Evolutionary conservation across 2,888 invertebrate genomes (phyloP).

Genomic region (Sarcophaga variegata): DNA sequence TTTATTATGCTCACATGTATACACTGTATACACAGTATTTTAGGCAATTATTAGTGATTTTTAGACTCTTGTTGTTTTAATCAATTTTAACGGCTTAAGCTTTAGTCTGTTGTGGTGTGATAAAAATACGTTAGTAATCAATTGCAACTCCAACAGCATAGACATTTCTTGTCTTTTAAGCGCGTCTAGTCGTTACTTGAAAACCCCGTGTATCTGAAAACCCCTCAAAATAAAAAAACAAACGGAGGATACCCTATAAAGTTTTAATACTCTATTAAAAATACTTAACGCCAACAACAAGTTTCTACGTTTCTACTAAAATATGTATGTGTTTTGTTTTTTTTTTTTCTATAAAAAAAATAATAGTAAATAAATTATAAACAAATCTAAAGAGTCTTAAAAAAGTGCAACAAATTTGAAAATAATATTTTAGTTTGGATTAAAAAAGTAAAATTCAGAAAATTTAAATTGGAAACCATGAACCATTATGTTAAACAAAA

Average conservation of each 20-base stretch:
- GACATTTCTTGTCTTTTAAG: conserved; percentile 74
- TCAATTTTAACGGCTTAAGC: conserved; percentile 70
- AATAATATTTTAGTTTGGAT: too few species aligned
- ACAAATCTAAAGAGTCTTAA: background rate
- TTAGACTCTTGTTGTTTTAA: conserved; percentile 42
- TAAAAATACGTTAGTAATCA: conserved; percentile 82
- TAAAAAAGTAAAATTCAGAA: conserved; percentile 24
- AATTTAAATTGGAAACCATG: conserved; percentile 42
- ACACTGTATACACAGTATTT: conserved; percentile 7
- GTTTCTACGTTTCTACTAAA: conserved; percentile 62
- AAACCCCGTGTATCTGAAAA: conserved; percentile 61
- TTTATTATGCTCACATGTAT: background rate
- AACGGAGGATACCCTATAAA: conserved; percentile 69
- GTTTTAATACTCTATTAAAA: conserved; percentile 47
- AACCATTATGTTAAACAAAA: conserved; percentile 20
- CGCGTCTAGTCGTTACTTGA: conserved; percentile 72
- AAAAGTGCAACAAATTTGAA: too few species aligned
- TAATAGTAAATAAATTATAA: conserved; percentile 20
- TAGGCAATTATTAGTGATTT: conserved; percentile 22
- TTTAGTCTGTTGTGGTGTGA: conserved; percentile 81
- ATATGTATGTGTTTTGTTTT: conserved; percentile 59
- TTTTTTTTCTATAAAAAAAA: conserved; percentile 8
- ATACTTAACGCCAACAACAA: conserved; percentile 53
- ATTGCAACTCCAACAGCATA: conserved; percentile 81
- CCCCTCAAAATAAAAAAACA: conserved; percentile 26